Evolutionary conservation across 2,797 vertebrate genomes (phyloP), one percentile per base, ranked within the genome.

Genomic region (Melanotaenia trifasciata): DNA sequence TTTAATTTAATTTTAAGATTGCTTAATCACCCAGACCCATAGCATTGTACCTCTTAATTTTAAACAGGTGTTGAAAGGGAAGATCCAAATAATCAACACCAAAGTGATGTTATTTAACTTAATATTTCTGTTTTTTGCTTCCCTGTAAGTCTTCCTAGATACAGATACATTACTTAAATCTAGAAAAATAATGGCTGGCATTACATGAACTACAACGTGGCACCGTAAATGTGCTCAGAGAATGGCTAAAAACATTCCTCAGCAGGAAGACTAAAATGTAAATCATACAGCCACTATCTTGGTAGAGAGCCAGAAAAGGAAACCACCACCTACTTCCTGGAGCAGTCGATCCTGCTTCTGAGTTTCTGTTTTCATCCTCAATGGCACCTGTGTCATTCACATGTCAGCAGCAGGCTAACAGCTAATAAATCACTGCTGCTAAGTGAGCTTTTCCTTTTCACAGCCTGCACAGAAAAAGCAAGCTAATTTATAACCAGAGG

Each of bases 391-490:
- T 85, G 86, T 88, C 83, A 89, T 80, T 90, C 87, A 90, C 83
- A 81, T 62, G 86, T 87, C 90, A 91, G 87, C 88, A 89, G 90
- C 87, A 80, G 79, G 79, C 88, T 76, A 88, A 86, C 93, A 91
- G 76, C 87, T 89, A 88, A 92, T 94, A 93, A 95, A 94, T 92
- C 88, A 90, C 89, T 79, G 89, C 83, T 87, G 78, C 88, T 89
- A 93, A 93, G 90, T 92, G 89, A 88, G 90, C 90, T 88, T 94
- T 94, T 92, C 90, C 90, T 91, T 90, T 90, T 89, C 90, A 82
- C 85, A 86, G 83, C 89, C 80, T 68, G 84, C 83, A 87, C 91
- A 93, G 83, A 89, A 73, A 82, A 87, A 91, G 67, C 58, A 64
- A 84, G 89, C 90, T 93, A 92, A 93, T 94, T 94, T 93, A 93